Evolutionary conservation across 2,888 invertebrate species (phyloP).

Genomic region (Mimas tiliae): DNA sequence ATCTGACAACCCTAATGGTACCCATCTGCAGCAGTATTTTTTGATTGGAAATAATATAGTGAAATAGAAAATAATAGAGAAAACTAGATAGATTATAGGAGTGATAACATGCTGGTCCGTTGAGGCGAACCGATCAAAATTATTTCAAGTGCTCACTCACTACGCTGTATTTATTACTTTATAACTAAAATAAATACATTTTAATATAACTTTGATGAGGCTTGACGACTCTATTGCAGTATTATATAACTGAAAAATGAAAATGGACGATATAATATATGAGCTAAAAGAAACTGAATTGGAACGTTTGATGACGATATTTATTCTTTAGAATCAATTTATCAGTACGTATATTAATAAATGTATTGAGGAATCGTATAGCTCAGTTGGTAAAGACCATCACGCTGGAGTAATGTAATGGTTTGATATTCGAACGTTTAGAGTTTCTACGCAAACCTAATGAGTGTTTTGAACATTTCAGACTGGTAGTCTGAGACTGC

Average conservation of each 20-base stretch:
- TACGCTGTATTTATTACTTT: constrained; percentile 42
- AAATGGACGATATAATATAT: background rate
- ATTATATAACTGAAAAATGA: background rate
- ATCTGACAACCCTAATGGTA: too few relatives aligned
- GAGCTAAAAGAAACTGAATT: background rate
- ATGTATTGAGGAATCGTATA: background rate
- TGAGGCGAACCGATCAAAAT: constrained; percentile 40
- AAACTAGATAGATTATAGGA: background rate
- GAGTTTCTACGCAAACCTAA: too few relatives aligned
- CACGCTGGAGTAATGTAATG: background rate
- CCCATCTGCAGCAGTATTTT: too few relatives aligned
- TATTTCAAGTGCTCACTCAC: constrained; percentile 36
- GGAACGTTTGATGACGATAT: background rate
- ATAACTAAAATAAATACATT: constrained; percentile 31
- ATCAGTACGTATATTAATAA: background rate
- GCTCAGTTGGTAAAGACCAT: background rate
- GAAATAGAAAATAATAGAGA: background rate
- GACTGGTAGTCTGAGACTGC: too few relatives aligned
- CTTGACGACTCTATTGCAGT: background rate
- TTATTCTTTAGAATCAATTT: background rate
- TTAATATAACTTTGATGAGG: background rate
- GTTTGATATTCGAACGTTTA: background rate
- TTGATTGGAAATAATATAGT: too few relatives aligned
- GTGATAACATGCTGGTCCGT: constrained; percentile 34
- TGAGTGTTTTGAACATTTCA: too few relatives aligned